Conservation (phyloP, 2,113 vertebrate species). For the Guaruba guarouba region DNA sequence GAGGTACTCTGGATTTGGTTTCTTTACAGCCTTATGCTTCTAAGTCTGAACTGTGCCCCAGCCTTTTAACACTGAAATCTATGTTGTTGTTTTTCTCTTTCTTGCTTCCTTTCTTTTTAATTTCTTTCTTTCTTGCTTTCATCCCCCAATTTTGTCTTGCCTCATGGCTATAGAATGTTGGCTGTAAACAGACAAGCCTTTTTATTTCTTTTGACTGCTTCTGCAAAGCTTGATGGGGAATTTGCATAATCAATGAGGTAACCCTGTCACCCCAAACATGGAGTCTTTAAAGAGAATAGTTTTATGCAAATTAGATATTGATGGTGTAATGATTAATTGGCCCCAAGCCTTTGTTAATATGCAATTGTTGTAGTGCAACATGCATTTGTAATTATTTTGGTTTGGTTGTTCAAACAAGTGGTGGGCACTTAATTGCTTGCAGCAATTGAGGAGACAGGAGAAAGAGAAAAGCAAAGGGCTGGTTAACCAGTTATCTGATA, state of each 20-base stretch:
- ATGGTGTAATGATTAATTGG: conserved; percentile 96
- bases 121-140: background rate
- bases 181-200: conserved; percentile 75
- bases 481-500: conserved; percentile 40
- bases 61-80: background rate
- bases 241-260: conserved; percentile 98
- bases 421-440: conserved; percentile 78
- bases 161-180: conserved; percentile 69
- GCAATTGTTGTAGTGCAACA: conserved; percentile 88
- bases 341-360: conserved; percentile 92
- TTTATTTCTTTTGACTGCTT: conserved; percentile 89
- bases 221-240: conserved; percentile 86
- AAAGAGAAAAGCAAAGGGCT: conserved; percentile 49
- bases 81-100: background rate
- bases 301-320: conserved; percentile 98
- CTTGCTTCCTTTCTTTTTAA: background rate
- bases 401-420: conserved; percentile 86
- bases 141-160: conserved; percentile 29
- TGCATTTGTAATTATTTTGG: conserved; percentile 90
- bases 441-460: conserved; percentile 63
- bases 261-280: conserved; percentile 91
- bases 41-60: background rate
- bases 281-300: conserved; percentile 94
- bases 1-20: rapidly evolving
- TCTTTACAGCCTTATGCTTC: background rate